Evolutionary conservation across 2,888 invertebrate species (phyloP), one percentile per base, ranked within the genome.

Genomic region (Drosophila neotestacea): DNA sequence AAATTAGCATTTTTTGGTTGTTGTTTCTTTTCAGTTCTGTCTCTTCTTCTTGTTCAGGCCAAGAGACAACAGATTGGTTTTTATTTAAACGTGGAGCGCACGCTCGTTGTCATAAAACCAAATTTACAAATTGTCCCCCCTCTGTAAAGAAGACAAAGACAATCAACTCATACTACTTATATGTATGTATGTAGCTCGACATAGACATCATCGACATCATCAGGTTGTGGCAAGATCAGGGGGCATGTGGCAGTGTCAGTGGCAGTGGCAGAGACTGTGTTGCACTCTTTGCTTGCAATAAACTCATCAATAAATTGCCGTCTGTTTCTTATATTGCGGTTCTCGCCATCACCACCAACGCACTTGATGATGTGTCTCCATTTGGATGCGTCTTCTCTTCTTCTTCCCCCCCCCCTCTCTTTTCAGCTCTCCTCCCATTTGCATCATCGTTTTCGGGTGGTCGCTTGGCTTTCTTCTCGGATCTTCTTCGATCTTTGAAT

Each of bases 281-380:
- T 65, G 78, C 64, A 59, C 59, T 58, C 59, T 63, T 56, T 56
- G 63, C 13, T 81, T 86, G 90, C 91, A 91, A 91, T 91, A 91
- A 91, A 91, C 91, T 91, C 91, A 90, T 91, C 91, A 91, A 91
- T 91, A 91, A 91, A 91, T 91, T 91, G 91, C 91, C 79, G 70
- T 82, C 80, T 63, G 42, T 75, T 62, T 68, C 54, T 54, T 72
- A 76, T 76, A 52, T 76, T 76, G 73, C 56, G 77, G 70, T 79
- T 73, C 70, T 73, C 68, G 61, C 70, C 66, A 56, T 54, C 71
- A 69, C 58, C 65, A 78, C 69, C 78, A 81, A 78, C 77, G 81
- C 81, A 81, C 76, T 76, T 78, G 81, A 75, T 72, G 63, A 61
- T 77, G 63, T 67, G 51, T 61, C 70, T 67, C 67, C 30, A 39